Percentiles rank a stretch among this genome's conserved stretches.
phyloP scores from a whole-genome alignment of 1,140 invertebrate species.

The Hylaeus anthracinus region DNA sequence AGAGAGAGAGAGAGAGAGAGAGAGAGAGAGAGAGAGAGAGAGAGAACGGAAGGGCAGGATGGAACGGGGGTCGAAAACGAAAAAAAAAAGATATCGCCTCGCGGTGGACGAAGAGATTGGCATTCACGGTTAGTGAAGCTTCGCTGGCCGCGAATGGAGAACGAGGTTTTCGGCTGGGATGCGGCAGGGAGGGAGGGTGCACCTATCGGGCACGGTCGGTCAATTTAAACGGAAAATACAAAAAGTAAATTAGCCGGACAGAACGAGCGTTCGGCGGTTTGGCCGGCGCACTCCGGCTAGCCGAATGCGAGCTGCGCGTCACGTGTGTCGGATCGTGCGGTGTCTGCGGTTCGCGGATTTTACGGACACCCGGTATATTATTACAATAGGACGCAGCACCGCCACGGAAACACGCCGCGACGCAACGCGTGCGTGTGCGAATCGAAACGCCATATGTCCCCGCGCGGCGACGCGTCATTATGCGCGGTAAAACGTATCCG shows the following conservation, averaged over 20 bases:
- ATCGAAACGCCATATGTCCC: conserved; percentile 35
- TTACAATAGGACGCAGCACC: conserved; percentile 45
- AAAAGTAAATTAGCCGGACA: conserved; percentile 80
- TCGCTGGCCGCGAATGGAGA: conserved; percentile 71
- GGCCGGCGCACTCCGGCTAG: conserved; percentile 68
- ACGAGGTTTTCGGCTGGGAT: conserved; percentile 56
- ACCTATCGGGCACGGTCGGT: conserved; percentile 68
- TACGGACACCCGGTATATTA: conserved; percentile 76
- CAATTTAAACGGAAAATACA: conserved; percentile 80
- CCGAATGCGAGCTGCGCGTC: conserved; percentile 68
- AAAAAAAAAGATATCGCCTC: conserved; percentile 54
- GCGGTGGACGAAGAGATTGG: conserved; percentile 72
- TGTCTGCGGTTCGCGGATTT: conserved; percentile 74
- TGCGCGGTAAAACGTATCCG: conserved; percentile 1
- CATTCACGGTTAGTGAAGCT: conserved; percentile 73
- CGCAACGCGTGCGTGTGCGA: conserved; percentile 9
- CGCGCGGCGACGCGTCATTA: conserved; percentile 7
- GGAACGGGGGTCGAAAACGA: conserved; percentile 31
- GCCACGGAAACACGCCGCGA: not conserved
- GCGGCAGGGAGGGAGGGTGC: conserved; percentile 35
- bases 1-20: not conserved
- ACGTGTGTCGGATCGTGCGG: conserved; percentile 76
- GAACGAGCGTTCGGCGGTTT: conserved; percentile 78
- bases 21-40: conserved; percentile 7
- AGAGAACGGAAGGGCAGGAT: not conserved